Conservation (phyloP, 2,888 invertebrate genomes). For the Phengaris arion region DNA sequence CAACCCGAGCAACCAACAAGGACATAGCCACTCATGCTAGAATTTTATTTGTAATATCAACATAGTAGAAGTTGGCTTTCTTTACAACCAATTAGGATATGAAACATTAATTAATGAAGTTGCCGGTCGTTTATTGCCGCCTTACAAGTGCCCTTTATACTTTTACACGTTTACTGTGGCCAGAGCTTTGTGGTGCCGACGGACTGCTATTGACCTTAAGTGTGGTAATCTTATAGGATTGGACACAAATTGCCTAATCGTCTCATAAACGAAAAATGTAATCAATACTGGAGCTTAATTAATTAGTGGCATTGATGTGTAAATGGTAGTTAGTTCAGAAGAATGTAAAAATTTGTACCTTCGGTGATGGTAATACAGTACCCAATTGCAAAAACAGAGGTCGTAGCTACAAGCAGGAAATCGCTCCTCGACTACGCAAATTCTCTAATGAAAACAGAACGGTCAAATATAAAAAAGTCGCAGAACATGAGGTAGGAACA, state of each 20-base stretch:
- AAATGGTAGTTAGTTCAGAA: neutral
- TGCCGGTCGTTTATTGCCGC: conserved; percentile 50
- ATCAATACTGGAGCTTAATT: neutral
- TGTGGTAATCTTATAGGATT: neutral
- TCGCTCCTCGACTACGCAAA: no score
- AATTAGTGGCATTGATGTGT: neutral
- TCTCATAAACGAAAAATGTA: no score
- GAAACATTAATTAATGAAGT: conserved; percentile 57
- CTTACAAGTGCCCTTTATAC: conserved; percentile 51
- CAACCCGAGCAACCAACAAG: neutral
- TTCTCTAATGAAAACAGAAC: no score
- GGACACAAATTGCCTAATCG: neutral
- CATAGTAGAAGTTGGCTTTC: conserved; percentile 26
- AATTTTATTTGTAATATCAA: conserved; percentile 1
- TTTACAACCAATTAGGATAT: conserved; percentile 48
- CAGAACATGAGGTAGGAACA: neutral
- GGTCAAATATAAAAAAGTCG: no score
- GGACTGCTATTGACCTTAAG: conserved; percentile 35
- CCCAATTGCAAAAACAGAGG: no score
- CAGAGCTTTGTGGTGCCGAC: conserved; percentile 55
- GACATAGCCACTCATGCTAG: neutral
- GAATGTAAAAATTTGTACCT: neutral
- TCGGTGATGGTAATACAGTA: no score
- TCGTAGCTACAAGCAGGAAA: no score
- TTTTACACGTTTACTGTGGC: conserved; percentile 60